Conservation (phyloP, 2,888 invertebrate species). For the Papilio gigon region DNA sequence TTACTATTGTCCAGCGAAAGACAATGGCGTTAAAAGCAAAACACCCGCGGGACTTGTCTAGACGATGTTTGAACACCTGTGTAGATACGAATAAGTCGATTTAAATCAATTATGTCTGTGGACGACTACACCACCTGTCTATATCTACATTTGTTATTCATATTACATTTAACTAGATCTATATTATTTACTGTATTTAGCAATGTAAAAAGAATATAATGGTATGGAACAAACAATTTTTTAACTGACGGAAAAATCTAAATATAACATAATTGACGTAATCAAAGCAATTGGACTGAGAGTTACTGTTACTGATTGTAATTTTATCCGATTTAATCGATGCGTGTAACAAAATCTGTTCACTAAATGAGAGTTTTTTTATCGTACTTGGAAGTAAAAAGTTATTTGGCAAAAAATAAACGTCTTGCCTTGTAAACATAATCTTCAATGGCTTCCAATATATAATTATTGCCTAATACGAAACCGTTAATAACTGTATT, state of each 20-base stretch:
- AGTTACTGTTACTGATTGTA: too few species aligned
- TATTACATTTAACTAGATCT: too few species aligned
- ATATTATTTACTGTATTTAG: too few species aligned
- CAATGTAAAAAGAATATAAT: too few species aligned
- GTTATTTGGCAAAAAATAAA: neutral
- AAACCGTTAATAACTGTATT: constrained; percentile 22
- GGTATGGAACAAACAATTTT: too few species aligned
- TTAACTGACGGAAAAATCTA: too few species aligned
- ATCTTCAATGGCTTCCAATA: neutral
- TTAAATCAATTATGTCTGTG: neutral
- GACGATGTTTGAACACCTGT: constrained; percentile 39
- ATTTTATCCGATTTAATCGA: too few species aligned
- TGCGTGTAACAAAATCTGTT: too few species aligned
- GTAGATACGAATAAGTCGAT: constrained; percentile 7
- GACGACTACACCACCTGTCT: neutral
- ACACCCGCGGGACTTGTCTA: constrained; percentile 28
- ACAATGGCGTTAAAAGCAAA: constrained; percentile 49
- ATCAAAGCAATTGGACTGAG: too few species aligned
- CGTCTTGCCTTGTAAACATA: neutral
- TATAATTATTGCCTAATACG: neutral
- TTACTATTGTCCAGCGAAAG: constrained; percentile 60
- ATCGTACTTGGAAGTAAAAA: neutral
- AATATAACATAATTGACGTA: too few species aligned
- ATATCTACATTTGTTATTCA: too few species aligned
- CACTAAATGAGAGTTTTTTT: too few species aligned